Evolutionary conservation across 2,113 vertebrate genomes (phyloP), one percentile per base, ranked within the genome.

Genomic region (Atractosteus spatula): DNA sequence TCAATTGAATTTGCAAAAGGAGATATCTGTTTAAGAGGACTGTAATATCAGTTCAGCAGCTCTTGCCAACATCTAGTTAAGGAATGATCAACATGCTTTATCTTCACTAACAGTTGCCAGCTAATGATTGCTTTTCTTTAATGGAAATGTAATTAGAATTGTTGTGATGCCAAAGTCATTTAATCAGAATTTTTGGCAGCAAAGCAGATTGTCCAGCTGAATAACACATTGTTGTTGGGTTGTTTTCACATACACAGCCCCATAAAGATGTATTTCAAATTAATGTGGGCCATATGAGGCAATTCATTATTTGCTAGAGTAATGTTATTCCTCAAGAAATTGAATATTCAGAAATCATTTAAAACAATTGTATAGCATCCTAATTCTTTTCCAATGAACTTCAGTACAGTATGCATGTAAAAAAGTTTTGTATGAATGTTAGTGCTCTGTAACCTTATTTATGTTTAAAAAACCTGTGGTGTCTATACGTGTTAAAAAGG

Each of bases 91-190:
- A n/a, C 64, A 66, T 16, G 14, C 43, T 47, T 66, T 66, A 14
- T 47, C 8, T n/a, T 72, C n/a, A 66, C 29, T 14, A n/a, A 41
- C 41, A 14, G 45, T 55, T 65, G 14, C 63, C 64, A 66, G 63
- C 47, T n/a, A 66, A 66, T 59, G 64, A 14, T 10, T 57, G n/a
- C 66, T 41, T 56, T 65, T 71, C 62, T 55, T 64, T n/a, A 72
- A 47, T 43, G 41, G 55, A 67, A 29, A 42, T 7, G 41, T 7
- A 59, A 61, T 59, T 73, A 45, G 55, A 66, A 73, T 73, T 41
- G 62, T 43, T 56, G 64, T 11, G 42, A 59, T 45, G 12, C 55
- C 13, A 59, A 55, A 57, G 12, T 47, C 45, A 66, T 73, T 57
- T 73, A 73, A 73, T 73, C 45, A 66, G 51, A 62, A 29, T 54